These are phyloP conservation scores for Lamproptera curius DNA, from an alignment of 2,888 invertebrate species.

Conservation along the genomic window DNA sequence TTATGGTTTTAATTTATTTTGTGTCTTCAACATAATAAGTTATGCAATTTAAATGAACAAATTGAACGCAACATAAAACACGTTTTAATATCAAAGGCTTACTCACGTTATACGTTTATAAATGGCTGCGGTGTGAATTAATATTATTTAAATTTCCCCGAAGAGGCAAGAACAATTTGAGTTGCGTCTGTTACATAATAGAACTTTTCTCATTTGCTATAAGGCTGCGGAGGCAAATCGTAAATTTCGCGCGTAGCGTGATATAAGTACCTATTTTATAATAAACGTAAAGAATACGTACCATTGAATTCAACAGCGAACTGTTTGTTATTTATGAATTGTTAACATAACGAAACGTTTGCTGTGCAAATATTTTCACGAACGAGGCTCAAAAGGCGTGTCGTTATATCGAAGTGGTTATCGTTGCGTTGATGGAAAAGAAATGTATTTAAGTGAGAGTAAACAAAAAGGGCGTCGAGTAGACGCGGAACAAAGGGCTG, in stretches of 20 bases:
- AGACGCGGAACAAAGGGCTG: conserved; percentile 45
- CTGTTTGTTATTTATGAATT: neutral
- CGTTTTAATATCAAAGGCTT: neutral
- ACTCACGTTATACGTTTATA: conserved; percentile 2
- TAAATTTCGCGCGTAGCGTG: neutral
- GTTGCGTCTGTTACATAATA: conserved; percentile 38
- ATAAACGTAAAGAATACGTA: neutral
- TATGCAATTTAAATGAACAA: too few relatives aligned
- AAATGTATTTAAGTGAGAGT: conserved; percentile 33
- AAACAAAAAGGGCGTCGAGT: conserved; percentile 38
- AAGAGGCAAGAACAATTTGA: conserved; percentile 40
- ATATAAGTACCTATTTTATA: neutral
- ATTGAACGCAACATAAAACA: too few relatives aligned
- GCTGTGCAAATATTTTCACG: neutral
- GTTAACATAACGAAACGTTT: too few relatives aligned
- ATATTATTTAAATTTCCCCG: conserved; percentile 46
- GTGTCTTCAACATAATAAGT: too few relatives aligned
- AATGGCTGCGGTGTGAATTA: conserved; percentile 49
- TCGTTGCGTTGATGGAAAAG: conserved; percentile 31
- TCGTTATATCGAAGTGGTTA: conserved; percentile 21
- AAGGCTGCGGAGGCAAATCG: neutral
- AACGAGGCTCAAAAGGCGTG: conserved; percentile 11
- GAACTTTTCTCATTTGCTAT: conserved; percentile 48
- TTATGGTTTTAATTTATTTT: too few relatives aligned
- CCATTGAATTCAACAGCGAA: neutral